phyloP scores from a whole-genome alignment of 2,113 vertebrate species.

The Podilymbus podiceps region DNA sequence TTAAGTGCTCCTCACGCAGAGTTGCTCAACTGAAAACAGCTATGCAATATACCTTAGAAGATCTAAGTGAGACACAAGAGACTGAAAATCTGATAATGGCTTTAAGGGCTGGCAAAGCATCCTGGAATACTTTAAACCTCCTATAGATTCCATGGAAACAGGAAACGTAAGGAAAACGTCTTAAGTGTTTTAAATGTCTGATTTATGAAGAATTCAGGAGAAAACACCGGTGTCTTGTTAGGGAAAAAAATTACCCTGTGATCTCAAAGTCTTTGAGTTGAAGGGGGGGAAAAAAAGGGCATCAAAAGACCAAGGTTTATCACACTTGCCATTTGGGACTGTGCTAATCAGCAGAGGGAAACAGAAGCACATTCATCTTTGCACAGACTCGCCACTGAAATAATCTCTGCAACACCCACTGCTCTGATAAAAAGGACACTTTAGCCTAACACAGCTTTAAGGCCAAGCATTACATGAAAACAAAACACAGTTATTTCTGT shows the following conservation, averaged over 20 bases:
- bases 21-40: slow-evolving; percentile 67
- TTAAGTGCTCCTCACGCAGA: slow-evolving; percentile 67
- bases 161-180: slow-evolving; percentile 44
- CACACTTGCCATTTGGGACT: slow-evolving; percentile 81
- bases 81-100: slow-evolving; percentile 70
- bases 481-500: slow-evolving; percentile 71
- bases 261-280: slow-evolving; percentile 70
- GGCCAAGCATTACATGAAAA: slow-evolving; percentile 75
- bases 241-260: slow-evolving; percentile 52
- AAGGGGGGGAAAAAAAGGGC: slow-evolving; percentile 41
- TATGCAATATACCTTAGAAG: slow-evolving; percentile 60
- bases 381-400: slow-evolving; percentile 75
- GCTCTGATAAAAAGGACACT: slow-evolving; percentile 76
- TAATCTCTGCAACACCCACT: slow-evolving; percentile 80
- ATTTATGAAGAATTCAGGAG: slow-evolving; percentile 63
- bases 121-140: slow-evolving; percentile 64
- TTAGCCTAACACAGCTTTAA: slow-evolving; percentile 78
- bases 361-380: slow-evolving; percentile 83
- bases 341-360: slow-evolving; percentile 80
- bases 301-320: slow-evolving; percentile 83
- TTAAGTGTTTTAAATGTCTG: slow-evolving; percentile 68
- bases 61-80: slow-evolving; percentile 71
- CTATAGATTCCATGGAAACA: slow-evolving; percentile 69
- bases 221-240: slow-evolving; percentile 61
- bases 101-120: slow-evolving; percentile 63